Evolutionary conservation across 1,140 invertebrate species (phyloP), one percentile per base, ranked within the genome.

Genomic region (Ostrea edulis): DNA sequence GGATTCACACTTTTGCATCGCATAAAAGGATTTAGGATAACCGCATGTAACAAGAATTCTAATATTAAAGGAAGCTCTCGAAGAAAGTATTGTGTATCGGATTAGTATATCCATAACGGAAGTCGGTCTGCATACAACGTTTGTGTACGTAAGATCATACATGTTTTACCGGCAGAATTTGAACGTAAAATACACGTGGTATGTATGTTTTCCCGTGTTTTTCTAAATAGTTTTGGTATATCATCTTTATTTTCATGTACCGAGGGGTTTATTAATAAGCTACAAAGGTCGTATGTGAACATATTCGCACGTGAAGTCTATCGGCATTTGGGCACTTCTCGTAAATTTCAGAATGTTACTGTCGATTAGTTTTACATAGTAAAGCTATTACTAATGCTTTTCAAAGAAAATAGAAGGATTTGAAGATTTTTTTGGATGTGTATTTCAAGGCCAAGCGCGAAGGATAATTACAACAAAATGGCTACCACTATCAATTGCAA

Each of bases 391-490:
- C 29, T 11, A 3, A 12, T 11, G 3, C 5, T n/a, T 35, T 77
- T 35, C 29, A 17, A 12, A 29, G 25, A 35, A 77, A 77, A 77
- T 35, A 29, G 29, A 11, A 22, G 68, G 9, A 11, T 35, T 77
- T 77, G 68, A 14, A 12, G 12, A 77, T 11, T 77, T 77, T 77
- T 25, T 29, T 29, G 68, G 9, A 25, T 25, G 29, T 77, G 68
- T 25, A 77, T 77, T 77, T 9, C 25, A 11, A 77, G 68, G 25
- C 68, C 68, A 77, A 22, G 11, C 22, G 22, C 68, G 68, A 77
- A 77, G 68, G 68, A 77, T 77, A 77, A 77, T 77, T 77, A 77
- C 68, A 77, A 77, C 68, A 77, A 77, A 77, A 77, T 77, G 68
- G 68, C 68, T 77, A 29, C 68, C 68, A 44, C 68, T 77, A 77